phyloP scores from a whole-genome alignment of 2,113 vertebrate species.

The Eonycteris spelaea region DNA sequence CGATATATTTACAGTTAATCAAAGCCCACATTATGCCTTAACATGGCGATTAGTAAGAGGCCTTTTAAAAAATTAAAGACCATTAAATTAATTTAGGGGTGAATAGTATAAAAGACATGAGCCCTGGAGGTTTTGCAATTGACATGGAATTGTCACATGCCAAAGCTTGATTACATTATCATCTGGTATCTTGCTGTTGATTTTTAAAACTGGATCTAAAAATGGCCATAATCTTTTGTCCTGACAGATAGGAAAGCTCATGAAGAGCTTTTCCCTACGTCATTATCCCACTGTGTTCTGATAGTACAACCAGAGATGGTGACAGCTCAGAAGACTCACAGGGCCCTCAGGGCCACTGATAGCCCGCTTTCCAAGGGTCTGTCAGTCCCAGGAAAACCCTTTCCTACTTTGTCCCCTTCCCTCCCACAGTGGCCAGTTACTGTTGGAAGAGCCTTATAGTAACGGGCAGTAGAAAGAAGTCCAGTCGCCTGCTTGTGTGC shows the following conservation, averaged over 20 bases:
- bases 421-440: neutral
- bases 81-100: neutral
- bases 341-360: neutral
- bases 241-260: neutral
- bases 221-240: neutral
- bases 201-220: slow-evolving; percentile 14
- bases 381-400: neutral
- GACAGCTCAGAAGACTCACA: neutral
- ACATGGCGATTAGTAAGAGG: neutral
- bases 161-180: neutral
- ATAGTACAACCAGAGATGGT: neutral
- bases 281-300: neutral
- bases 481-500: neutral
- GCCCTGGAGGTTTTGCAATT: neutral
- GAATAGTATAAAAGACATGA: neutral
- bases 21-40: neutral
- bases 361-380: neutral
- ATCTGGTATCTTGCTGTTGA: neutral
- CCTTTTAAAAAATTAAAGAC: neutral
- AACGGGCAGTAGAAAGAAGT: neutral
- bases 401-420: neutral
- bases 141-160: neutral
- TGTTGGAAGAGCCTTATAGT: neutral
- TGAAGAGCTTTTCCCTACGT: neutral
- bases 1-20: neutral